Base-by-base conservation (phyloP, 2,888 invertebrate genomes). In the Drosophila parthenogenetica region DNA sequence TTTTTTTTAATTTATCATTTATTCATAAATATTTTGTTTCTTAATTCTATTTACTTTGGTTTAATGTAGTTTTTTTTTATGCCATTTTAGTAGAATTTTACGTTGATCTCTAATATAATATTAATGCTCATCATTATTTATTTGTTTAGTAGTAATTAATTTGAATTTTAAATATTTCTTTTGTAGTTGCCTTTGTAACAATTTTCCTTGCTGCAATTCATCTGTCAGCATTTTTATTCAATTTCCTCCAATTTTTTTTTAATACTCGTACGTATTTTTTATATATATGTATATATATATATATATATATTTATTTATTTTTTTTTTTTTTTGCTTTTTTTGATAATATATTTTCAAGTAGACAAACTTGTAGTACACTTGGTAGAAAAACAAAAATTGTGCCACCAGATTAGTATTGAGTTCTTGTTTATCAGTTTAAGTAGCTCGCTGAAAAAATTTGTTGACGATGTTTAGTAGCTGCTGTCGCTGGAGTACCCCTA, bases 361-460 rank as follows among this genome's bases (percentile, higher is more conserved):
- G 87, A 82, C 80, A 82, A 82, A 85, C 77, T 83, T 81, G 81
- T 79, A 83, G 79, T 81, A 81, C 85, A 79, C 69, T 83, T 83
- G 84, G 87, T 87, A 83, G 81, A 83, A 83, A 83, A 83, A 87
- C 84, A 61, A 81, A 81, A 83, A 85, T 87, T 87, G 85, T 85
- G 86, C 85, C 84, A 82, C 87, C 85, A 85, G 87, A 85, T 87
- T 83, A 79, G 81, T 68, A 70, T 66, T 67, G 74, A 63, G 67
- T 80, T 80, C 54, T 71, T 79, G 62, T 70, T 82, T 61, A 50
- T 74, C 69, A 68, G 76, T 85, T 82, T 65, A 67, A 77, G 70
- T 67, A 67, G 73, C 73, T 76, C 73, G 78, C 83, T 77, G 83
- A 75, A 83, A 79, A 77, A 69, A 59, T 55, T 72, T 83, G 81